Base-by-base conservation (phyloP, 2,113 vertebrate species). In the Hippotragus niger region DNA sequence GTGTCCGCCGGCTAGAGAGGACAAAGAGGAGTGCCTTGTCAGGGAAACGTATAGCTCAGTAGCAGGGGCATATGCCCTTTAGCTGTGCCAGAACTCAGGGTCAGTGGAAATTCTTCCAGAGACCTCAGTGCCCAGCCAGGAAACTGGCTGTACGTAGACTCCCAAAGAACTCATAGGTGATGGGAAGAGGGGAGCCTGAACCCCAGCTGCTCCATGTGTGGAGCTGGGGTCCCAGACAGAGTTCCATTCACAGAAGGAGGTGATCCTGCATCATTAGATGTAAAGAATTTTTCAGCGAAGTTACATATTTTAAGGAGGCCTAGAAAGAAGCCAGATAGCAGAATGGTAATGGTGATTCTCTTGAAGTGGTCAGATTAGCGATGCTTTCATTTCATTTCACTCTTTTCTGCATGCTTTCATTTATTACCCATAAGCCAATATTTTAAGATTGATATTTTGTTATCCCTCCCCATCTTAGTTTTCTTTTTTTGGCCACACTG, bases 1-100 rank as follows among this genome's bases (percentile, higher is more conserved):
- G 95, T 67, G 95, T 84, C 88, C 17, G 0, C 92, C 4, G n/a
- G 89, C 92, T 85, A n/a, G 76, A 87, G 60, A 86, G 94, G 43
- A 80, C 33, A 1, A 47, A 92, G 86, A 85, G 76, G 74, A 88
- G 23, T 52, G 80, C 67, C 93, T 87, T 87, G 96, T 91, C 82
- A 78, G 84, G 87, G 83, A 97, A 80, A 95, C 62, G 53, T 91
- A 97, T 33, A 76, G 67, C 82, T 95, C 86, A 15, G 97, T 96
- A 97, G 95, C 91, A 78, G 80, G 76, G 95, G 71, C 78, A 15
- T 92, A 58, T n/a, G 36, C 40, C 19, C 50, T 88, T 36, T 78
- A 55, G 55, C 60, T 52, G 36, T 85, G 17, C 78, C 87, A 40
- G 57, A 62, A 74, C 21, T 29, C 33, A 1, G 57, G 93, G 90